Evolutionary conservation across 1,140 invertebrate species (phyloP).

Genomic region (Nasonia giraulti): DNA sequence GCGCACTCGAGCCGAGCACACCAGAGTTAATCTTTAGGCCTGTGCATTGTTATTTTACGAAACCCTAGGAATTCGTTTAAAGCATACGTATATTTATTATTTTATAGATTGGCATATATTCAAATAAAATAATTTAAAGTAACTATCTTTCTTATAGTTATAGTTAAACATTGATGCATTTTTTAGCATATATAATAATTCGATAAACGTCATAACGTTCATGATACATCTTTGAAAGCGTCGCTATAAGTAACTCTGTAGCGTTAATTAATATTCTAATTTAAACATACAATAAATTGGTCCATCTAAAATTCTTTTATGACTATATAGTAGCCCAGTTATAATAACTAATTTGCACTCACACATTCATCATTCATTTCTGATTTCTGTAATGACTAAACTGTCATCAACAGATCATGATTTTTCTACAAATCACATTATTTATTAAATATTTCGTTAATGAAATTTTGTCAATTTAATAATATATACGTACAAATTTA

Average conservation of each 20-base stretch:
- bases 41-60: background rate
- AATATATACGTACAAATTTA: background rate
- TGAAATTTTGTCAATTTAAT: background rate
- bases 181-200: background rate
- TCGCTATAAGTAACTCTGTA: background rate
- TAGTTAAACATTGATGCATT: conserved; percentile 22
- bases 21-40: background rate
- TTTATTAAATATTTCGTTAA: background rate
- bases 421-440: background rate
- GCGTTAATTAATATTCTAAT: conserved; percentile 11
- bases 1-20: background rate
- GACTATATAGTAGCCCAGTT: conserved; percentile 10
- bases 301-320: conserved; percentile 41
- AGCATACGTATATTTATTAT: background rate
- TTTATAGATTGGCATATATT: conserved; percentile 5
- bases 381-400: background rate
- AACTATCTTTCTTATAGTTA: background rate
- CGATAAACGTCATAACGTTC: background rate
- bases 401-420: background rate
- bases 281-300: conserved; percentile 43
- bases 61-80: background rate
- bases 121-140: background rate
- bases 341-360: background rate
- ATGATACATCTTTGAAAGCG: background rate
- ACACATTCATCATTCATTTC: background rate